phyloP scores from a whole-genome alignment of 2,888 invertebrate species.

The Sarcophaga subvicina region DNA sequence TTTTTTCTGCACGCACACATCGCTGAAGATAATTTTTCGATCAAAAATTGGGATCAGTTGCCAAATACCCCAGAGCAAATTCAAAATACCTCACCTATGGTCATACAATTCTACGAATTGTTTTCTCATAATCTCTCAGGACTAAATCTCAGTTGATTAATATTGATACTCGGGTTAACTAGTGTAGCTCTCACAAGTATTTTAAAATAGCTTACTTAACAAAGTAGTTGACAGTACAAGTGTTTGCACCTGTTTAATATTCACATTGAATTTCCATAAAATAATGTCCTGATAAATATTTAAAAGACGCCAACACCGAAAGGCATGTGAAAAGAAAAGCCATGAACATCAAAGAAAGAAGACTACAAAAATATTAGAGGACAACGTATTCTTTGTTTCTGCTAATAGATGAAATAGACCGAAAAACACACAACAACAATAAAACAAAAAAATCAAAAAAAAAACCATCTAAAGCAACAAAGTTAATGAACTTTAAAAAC shows the following conservation, averaged over 20 bases:
- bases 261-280: conserved; percentile 10
- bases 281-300: conserved; percentile 43
- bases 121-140: no score
- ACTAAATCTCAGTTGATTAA: no score
- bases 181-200: background rate
- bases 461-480: background rate
- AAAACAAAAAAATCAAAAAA: no score
- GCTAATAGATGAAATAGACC: background rate
- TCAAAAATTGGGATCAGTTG: no score
- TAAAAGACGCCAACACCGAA: conserved; percentile 21
- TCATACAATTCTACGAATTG: no score
- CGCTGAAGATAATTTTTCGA: no score
- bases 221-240: conserved; percentile 18
- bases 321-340: conserved; percentile 17
- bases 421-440: background rate
- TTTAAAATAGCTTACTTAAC: background rate
- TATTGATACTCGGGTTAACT: no score
- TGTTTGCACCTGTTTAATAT: conserved; percentile 9
- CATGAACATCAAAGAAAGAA: conserved; percentile 4
- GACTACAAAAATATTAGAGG: background rate
- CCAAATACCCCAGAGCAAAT: no score
- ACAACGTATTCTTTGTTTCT: background rate
- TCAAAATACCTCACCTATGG: no score
- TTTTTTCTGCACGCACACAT: no score
- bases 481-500: conserved; percentile 38